Conservation (phyloP, 2,113 vertebrate genomes). For the Pleuronectes platessa region DNA sequence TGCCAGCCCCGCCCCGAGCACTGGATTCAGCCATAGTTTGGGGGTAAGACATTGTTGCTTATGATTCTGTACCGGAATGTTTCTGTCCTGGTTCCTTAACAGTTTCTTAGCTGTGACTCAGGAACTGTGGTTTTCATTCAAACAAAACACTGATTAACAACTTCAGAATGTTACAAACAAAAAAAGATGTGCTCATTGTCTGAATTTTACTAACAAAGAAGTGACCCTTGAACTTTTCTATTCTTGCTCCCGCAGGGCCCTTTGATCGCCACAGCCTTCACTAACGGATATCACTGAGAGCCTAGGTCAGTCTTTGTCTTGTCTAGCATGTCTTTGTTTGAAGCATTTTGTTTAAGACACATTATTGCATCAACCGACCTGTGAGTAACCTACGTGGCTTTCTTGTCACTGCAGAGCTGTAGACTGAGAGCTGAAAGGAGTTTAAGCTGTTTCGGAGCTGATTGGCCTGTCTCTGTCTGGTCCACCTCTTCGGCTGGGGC, state of each 20-base stretch:
- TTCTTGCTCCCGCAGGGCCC: conserved; percentile 87
- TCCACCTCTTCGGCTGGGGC: conserved; percentile 73
- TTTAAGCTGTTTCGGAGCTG: conserved; percentile 54
- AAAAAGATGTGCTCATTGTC: not conserved
- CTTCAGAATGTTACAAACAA: not conserved
- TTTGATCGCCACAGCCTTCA: conserved; percentile 99
- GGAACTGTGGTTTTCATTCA: not conserved
- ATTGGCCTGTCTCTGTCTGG: conserved; percentile 78
- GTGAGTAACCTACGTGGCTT: conserved; percentile 33
- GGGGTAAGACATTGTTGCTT: conserved; percentile 84
- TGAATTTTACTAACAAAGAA: not conserved
- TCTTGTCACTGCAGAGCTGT: conserved; percentile 56
- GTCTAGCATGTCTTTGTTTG: not conserved
- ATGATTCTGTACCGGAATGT: not conserved
- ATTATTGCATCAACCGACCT: not conserved
- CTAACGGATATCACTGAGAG: conserved; percentile 98
- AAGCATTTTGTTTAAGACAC: not conserved
- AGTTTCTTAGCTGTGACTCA: not conserved
- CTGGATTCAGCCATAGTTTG: conserved; percentile 96
- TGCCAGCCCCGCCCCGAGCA: conserved; percentile 95
- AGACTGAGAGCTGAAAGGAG: conserved; percentile 75
- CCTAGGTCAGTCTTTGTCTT: conserved; percentile 35
- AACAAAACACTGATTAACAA: not conserved
- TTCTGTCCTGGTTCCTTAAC: no score
- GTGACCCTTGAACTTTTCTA: conserved; percentile 1